These are phyloP conservation scores for Anneissia japonica DNA, from an alignment of 35 echinoderm and acorn worm species.

Conservation along the genomic window DNA sequence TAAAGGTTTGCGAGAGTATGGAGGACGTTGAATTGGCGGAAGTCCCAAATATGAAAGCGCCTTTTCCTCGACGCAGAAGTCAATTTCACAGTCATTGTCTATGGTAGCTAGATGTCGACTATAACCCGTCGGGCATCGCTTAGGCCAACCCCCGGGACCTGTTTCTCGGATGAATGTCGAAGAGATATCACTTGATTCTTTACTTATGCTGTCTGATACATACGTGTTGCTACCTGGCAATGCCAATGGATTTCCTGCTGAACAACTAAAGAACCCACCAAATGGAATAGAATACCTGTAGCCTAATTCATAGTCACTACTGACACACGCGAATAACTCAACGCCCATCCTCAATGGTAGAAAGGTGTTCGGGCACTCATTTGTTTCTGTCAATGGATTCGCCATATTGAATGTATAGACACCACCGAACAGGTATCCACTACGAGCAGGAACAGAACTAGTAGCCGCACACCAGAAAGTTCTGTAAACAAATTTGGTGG, in stretches of 20 bases:
- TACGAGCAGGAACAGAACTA: neutral
- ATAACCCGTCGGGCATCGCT: slow-evolving; percentile 11
- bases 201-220: neutral
- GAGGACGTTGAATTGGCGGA: neutral
- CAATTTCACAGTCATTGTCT: slow-evolving; percentile 12
- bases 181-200: neutral
- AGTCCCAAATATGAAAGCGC: neutral
- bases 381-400: slow-evolving; percentile 14
- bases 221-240: neutral
- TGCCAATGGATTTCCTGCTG: slow-evolving; percentile 13
- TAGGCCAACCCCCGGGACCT: slow-evolving; percentile 8
- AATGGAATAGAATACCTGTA: slow-evolving; percentile 10
- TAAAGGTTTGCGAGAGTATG: slow-evolving; percentile 1
- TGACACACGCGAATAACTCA: slow-evolving; percentile 19
- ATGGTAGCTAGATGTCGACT: slow-evolving; percentile 27
- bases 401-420: slow-evolving; percentile 4
- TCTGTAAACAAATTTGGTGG: neutral
- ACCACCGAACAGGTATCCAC: slow-evolving; percentile 25
- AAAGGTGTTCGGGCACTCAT: slow-evolving; percentile 4
- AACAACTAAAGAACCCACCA: slow-evolving; percentile 33
- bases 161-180: neutral
- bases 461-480: slow-evolving; percentile 19
- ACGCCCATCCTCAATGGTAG: neutral
- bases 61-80: slow-evolving; percentile 14
- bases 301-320: slow-evolving; percentile 22